phyloP scores from a whole-genome alignment of 1,140 invertebrate genomes.

The Eulimnadia texana region DNA sequence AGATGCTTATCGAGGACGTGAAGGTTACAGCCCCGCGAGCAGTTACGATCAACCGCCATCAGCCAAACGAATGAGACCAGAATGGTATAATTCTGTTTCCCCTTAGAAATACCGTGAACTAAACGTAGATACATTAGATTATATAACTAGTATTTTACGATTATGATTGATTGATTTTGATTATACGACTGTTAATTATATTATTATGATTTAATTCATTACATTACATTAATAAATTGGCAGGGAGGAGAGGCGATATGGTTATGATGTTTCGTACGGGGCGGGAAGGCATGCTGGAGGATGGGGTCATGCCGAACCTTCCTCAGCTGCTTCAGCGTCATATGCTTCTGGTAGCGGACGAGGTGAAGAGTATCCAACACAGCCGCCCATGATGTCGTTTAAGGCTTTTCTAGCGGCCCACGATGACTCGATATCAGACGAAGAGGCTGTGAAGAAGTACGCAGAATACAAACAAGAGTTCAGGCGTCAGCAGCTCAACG shows the following conservation, averaged over 20 bases:
- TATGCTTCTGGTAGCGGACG: constrained; percentile 4
- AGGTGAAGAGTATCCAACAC: constrained; percentile 32
- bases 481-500: constrained; percentile 86
- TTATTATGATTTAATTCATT: constrained; percentile 6
- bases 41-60: constrained; percentile 66
- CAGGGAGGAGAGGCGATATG: constrained; percentile 28
- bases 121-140: too few species aligned
- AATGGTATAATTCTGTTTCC: constrained; percentile 48
- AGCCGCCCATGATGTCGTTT: constrained; percentile 91
- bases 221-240: constrained; percentile 14
- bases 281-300: constrained; percentile 28
- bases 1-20: constrained; percentile 41
- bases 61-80: constrained; percentile 59
- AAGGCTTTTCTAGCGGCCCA: constrained; percentile 92
- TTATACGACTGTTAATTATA: neutral
- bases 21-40: constrained; percentile 56
- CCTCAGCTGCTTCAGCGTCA: constrained; percentile 11
- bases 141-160: too few species aligned
- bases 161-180: neutral
- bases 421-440: constrained; percentile 93
- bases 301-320: constrained; percentile 28
- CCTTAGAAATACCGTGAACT: too few species aligned
- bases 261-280: constrained; percentile 23
- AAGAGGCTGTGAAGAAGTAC: constrained; percentile 92
- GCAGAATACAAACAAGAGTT: constrained; percentile 98